Base-by-base conservation (phyloP, 1,140 invertebrate species). In the Lordiphosa mommai region DNA sequence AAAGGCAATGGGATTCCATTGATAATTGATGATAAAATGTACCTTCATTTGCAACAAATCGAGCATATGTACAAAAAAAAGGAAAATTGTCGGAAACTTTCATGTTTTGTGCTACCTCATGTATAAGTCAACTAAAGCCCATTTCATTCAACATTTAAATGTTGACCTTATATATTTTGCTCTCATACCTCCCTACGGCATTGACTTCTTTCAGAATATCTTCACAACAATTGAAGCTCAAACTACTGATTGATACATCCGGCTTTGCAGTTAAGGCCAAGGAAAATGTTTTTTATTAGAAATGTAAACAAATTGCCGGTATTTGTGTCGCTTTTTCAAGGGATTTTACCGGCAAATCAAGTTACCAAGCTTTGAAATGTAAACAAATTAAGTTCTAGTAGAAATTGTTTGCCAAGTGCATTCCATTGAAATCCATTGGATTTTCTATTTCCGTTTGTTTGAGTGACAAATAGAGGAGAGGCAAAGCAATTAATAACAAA, bases 1-100 rank as follows among this genome's bases (percentile, higher is more conserved):
- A 46, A 48, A 58, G 49, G 51, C 60, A 52, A 48, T 33, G 41
- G 49, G 50, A 56, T 64, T 69, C 46, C 29, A 46, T 33, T 33
- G 53, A 29, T 69, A 77, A 68, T 77, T 79, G 50, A 76, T 72
- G 51, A 51, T 41, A 61, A 76, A 59, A 49, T 67, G 50, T 61
- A 48, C 43, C 47, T 16, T 64, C 48, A 82, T 61, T 66, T 82
- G 48, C 38, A 66, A 46, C 13, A 47, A 50, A 13, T 9, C n/a
- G 10, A 32, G 27, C 33, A 46, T 20, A 50, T 10, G 29, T 29
- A 47, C 12, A 40, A 9, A 46, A n/a, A 4, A 12, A 7, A n/a
- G 32, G 4, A 34, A 23, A 49, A 2, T 29, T 49, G 40, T 29
- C 56, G 37, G 51, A 51, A 17, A 12, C 55, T 64, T 60, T 65